Evolutionary conservation across 2,888 invertebrate species (phyloP), one percentile per base, ranked within the genome.

Genomic region (Myathropa florea): DNA sequence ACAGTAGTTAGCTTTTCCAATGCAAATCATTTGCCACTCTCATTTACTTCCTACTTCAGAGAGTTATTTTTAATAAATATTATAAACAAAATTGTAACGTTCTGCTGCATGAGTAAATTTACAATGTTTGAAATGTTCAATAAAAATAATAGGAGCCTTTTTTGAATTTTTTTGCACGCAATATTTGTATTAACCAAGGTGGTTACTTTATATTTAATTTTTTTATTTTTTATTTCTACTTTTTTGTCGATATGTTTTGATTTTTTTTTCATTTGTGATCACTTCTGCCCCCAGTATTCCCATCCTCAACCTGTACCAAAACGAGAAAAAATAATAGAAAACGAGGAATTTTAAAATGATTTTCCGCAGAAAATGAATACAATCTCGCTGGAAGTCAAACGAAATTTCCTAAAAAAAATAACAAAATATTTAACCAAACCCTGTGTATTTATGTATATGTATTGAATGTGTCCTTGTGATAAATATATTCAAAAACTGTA

Each of bases 381-480:
- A 57, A 53, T 72, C 10, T 10, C 6, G 6, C n/a, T 39, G 39
- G 67, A 77, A 57, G 18, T 46, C 63, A 55, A 77, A 72, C n/a
- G 46, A 82, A 85, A 73, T 72, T 68, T 55, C 72, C 77, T 59
- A 1, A 30, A 30, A n/a, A 6, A 67, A 57, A 55, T 65, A 61
- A 68, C 24, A 46, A 72, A 55, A 21, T 75, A 53, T 53, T 30
- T 55, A 57, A 61, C 57, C 28, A 81, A 33, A 39, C 60, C 73
- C 82, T 64, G 24, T 80, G 65, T 84, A 80, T 81, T 63, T 84
- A 68, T 46, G 46, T 46, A 46, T 75, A 84, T 77, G 82, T 82
- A 85, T 81, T 81, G 68, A 77, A 82, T 85, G 82, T 82, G 46
- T 59, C 81, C 82, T 73, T 78, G 77, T 78, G 63, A 82, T 77